Conservation (phyloP, 1,140 invertebrate species). For the Dryas iulia region DNA sequence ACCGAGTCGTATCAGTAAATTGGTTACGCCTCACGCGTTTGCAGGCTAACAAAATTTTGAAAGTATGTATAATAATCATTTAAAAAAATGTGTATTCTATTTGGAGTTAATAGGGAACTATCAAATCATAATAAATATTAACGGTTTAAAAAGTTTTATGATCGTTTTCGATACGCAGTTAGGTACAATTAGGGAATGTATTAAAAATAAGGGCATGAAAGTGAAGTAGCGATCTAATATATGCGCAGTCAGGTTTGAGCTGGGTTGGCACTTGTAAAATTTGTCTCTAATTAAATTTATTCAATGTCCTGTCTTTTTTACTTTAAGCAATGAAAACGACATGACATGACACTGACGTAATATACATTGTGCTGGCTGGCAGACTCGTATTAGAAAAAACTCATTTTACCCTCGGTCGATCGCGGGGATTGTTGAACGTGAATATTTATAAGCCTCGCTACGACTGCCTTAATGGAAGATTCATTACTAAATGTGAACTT, state of each 20-base stretch:
- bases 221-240: constrained; percentile 8
- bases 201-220: background rate
- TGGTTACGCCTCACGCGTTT: constrained; percentile 13
- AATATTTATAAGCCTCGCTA: constrained; percentile 54
- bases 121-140: background rate
- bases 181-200: background rate
- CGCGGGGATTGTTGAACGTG: constrained; percentile 35
- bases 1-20: constrained; percentile 6
- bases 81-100: no score
- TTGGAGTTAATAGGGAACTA: no score
- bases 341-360: constrained; percentile 11
- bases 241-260: constrained; percentile 22
- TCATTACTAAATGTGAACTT: constrained; percentile 14
- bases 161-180: no score
- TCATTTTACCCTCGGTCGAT: constrained; percentile 43
- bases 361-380: background rate
- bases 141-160: background rate
- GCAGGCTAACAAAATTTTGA: background rate
- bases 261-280: constrained; percentile 12
- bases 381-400: constrained; percentile 19
- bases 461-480: constrained; percentile 1
- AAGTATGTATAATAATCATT: background rate
- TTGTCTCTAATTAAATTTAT: constrained; percentile 21
- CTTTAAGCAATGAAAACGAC: constrained; percentile 3
- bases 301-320: constrained; percentile 8